Evolutionary conservation across 92 coral and sea anemone genomes (phyloP).

Genomic region (Pocillopora grandis): DNA sequence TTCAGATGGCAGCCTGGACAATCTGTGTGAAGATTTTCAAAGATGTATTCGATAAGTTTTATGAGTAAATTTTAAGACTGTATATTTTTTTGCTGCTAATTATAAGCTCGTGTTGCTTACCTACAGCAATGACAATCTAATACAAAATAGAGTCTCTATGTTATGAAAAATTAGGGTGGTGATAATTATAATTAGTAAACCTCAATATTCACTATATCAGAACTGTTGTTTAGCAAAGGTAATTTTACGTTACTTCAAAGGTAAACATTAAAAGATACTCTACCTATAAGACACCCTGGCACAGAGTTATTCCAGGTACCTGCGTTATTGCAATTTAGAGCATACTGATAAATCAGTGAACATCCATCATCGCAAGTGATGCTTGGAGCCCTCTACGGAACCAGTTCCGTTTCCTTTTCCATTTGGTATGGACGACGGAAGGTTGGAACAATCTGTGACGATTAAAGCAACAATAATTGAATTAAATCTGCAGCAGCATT

Average conservation of each 20-base stretch:
- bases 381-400: conserved; percentile 25
- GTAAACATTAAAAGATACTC: neutral
- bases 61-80: too few species aligned
- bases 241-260: neutral
- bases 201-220: neutral
- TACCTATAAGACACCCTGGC: conserved; percentile 44
- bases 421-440: conserved; percentile 26
- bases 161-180: too few species aligned
- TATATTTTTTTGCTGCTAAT: too few species aligned
- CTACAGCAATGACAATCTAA: too few species aligned
- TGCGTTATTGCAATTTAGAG: conserved; percentile 13
- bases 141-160: too few species aligned
- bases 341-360: conserved; percentile 23
- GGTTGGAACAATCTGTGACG: conserved; percentile 31
- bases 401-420: conserved; percentile 24
- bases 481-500: neutral
- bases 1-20: conserved; percentile 10
- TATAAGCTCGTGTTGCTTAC: too few species aligned
- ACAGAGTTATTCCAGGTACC: conserved; percentile 60
- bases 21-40: neutral
- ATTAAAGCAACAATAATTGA: neutral
- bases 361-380: conserved; percentile 27
- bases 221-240: neutral
- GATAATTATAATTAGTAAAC: neutral
- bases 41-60: too few species aligned